Evolutionary conservation across 92 coral and sea anemone genomes (phyloP).

Genomic region (Bergia sp.): DNA sequence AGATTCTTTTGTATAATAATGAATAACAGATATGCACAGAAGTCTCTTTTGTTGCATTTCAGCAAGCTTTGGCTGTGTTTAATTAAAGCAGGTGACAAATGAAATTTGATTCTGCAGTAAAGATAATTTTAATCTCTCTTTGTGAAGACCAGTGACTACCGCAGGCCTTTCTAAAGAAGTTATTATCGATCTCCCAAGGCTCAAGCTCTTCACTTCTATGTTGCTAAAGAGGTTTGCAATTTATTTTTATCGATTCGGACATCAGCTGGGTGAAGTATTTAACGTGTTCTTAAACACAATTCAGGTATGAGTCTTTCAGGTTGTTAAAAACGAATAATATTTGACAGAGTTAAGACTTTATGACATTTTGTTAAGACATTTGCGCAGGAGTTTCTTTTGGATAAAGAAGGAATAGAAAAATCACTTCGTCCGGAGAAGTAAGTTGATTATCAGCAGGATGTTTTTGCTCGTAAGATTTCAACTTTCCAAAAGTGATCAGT

Average conservation of each 20-base stretch:
- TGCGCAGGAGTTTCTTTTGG: no score
- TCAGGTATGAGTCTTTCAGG: not conserved
- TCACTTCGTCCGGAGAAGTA: no score
- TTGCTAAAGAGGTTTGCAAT: not conserved
- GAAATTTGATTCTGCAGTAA: slow-evolving; percentile 22
- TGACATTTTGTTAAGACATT: no score
- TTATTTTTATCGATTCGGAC: not conserved
- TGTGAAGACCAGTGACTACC: not conserved
- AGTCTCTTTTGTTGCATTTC: not conserved
- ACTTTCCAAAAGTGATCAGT: not conserved
- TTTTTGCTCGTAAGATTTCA: no score
- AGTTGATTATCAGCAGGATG: no score
- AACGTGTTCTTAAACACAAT: not conserved
- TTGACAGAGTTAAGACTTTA: not conserved
- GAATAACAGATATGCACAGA: not conserved
- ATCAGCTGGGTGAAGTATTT: not conserved
- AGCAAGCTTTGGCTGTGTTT: slow-evolving; percentile 30
- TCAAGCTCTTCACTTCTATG: not conserved
- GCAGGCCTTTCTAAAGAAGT: not conserved
- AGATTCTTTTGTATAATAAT: not conserved
- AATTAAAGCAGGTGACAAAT: slow-evolving; percentile 20
- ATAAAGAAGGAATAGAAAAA: not conserved
- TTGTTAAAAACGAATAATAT: no score
- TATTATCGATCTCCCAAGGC: not conserved
- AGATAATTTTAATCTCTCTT: not conserved